phyloP scores from a whole-genome alignment of 2,888 invertebrate genomes.

The Eupelmus urozonus region DNA sequence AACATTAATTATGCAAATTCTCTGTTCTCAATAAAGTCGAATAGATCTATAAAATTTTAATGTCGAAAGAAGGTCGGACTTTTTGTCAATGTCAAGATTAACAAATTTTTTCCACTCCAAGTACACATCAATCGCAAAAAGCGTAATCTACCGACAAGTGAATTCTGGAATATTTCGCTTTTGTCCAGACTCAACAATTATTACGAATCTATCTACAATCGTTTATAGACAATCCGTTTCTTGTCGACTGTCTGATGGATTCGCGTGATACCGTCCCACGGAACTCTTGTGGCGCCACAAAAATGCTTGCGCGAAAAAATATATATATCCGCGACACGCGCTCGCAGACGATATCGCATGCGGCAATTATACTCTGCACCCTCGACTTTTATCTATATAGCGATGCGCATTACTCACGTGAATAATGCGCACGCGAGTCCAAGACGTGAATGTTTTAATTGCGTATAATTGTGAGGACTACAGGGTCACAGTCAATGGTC shows the following conservation, averaged over 20 bases:
- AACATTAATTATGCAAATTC: not conserved
- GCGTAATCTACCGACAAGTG: not conserved
- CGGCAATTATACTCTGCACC: constrained; percentile 20
- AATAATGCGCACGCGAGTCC: not conserved
- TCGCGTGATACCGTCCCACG: not conserved
- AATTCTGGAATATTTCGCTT: constrained; percentile 17
- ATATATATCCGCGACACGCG: no score
- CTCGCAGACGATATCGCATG: constrained; percentile 1
- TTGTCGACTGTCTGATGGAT: not conserved
- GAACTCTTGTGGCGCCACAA: constrained; percentile 1
- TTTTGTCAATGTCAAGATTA: constrained; percentile 33
- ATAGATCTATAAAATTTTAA: not conserved
- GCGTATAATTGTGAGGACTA: not conserved
- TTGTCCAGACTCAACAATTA: not conserved
- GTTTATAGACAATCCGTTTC: not conserved
- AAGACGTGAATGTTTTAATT: not conserved
- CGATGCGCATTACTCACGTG: not conserved
- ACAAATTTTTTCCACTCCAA: not conserved
- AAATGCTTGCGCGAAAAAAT: no score
- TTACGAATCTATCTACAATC: not conserved
- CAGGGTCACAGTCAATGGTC: constrained; percentile 12
- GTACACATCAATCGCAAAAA: not conserved
- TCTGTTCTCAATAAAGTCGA: not conserved
- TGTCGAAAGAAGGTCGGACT: constrained; percentile 20
- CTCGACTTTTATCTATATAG: constrained; percentile 10